Base-by-base conservation (phyloP, 2,888 invertebrate genomes). In the Ypsolopha scabrella region DNA sequence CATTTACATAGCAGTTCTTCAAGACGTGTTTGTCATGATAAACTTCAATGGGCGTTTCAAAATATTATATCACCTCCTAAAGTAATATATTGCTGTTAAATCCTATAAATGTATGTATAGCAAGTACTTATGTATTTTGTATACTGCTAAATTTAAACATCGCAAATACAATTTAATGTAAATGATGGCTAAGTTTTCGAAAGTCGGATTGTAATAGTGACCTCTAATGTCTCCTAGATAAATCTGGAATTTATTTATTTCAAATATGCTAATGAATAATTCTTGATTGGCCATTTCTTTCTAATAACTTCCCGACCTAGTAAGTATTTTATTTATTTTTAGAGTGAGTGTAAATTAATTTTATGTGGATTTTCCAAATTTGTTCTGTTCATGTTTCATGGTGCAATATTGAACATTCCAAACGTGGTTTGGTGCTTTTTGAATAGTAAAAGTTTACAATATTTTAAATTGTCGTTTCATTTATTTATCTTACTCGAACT, bases 331-430 rank as follows among this genome's bases (percentile, higher is more conserved):
- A 75, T 72, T 75, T 73, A 75, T 75, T 67, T 58, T 57, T 61
- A 60, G 56, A 62, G 60, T 49, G 57, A 61, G 60, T 54, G 55
- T 51, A 52, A 41, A 57, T 58, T 56, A 55, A 62, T 53, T 35
- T n/a, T 39, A 35, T 6, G 36, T 43, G 14, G 41, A 14, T 13
- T 8, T 36, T 6, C 4, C 24, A 24, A 34, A 50, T 35, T 35
- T 24, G 7, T 41, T 36, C n/a, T 36, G 13, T n/a, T 62, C 68
- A 64, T 61, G 57, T 66, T 11, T 47, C 8, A 71, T 76, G 77
- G 82, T 83, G 83, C 83, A 83, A 83, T 82, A 81, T 75, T 72
- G 80, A 79, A 83, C 85, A 85, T 85, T 85, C 83, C 85, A 81
- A 83, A 85, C 83, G 61, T 78, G 69, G 82, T 85, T 83, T 85